A percentile compares a stretch with the other conserved stretches of the same genome.
These are phyloP conservation scores for Tachina grossa DNA, from an alignment of 2,888 invertebrate genomes.

Conservation along the genomic window DNA sequence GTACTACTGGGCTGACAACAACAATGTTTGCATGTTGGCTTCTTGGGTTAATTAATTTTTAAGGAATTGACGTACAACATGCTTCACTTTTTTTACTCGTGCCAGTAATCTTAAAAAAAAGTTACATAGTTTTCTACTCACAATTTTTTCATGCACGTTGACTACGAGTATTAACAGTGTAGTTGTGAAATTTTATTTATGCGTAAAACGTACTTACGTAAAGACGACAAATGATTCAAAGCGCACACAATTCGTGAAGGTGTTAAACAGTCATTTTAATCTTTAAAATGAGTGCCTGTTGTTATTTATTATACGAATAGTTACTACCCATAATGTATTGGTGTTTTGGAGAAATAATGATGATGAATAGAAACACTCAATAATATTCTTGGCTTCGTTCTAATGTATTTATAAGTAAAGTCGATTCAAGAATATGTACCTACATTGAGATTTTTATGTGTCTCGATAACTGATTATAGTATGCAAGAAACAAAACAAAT, in stretches of 20 bases:
- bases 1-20: constrained; percentile 39
- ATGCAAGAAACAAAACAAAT: no score
- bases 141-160: constrained; percentile 2
- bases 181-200: constrained; percentile 66
- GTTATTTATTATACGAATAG: neutral
- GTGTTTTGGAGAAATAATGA: neutral
- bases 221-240: constrained; percentile 58
- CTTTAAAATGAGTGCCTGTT: constrained; percentile 8
- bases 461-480: no score
- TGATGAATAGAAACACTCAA: constrained; percentile 1
- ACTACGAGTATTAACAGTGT: neutral
- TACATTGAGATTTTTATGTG: neutral
- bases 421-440: neutral
- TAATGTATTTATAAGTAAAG: neutral
- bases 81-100: constrained; percentile 14
- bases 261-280: constrained; percentile 43
- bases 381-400: constrained; percentile 17
- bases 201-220: constrained; percentile 69
- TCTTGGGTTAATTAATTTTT: constrained; percentile 22
- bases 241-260: constrained; percentile 51
- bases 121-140: constrained; percentile 1
- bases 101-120: neutral
- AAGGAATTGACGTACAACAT: constrained; percentile 50
- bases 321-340: neutral
- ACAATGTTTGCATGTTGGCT: constrained; percentile 19